Conservation (phyloP, 2,113 vertebrate species). For the Pholis gunnellus region DNA sequence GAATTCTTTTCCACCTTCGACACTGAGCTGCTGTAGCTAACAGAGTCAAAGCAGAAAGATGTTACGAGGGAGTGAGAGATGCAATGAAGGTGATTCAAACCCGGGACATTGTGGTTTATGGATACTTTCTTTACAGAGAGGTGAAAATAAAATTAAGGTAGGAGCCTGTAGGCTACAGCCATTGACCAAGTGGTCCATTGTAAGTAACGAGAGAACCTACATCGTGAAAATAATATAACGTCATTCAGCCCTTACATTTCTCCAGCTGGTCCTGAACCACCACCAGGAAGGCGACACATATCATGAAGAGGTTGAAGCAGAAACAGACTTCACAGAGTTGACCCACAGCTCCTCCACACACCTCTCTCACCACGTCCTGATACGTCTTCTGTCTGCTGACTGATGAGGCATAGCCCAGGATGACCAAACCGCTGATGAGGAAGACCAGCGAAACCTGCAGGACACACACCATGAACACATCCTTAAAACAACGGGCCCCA, state of each 20-base stretch:
- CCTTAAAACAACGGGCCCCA: neutral
- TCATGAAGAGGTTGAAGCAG: slow-evolving; percentile 96
- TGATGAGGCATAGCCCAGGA: slow-evolving; percentile 91
- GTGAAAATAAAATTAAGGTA: neutral
- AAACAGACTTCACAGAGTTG: slow-evolving; percentile 94
- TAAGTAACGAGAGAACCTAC: neutral
- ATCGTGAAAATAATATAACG: neutral
- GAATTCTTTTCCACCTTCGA: too few species aligned
- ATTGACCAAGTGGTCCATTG: neutral
- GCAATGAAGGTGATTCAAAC: too few species aligned
- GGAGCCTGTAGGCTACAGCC: neutral
- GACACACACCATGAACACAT: neutral
- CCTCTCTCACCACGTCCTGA: slow-evolving; percentile 89
- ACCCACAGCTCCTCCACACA: slow-evolving; percentile 88
- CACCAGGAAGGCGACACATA: slow-evolving; percentile 94
- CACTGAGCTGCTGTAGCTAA: neutral
- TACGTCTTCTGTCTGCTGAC: slow-evolving; percentile 91
- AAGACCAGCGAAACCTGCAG: slow-evolving; percentile 92
- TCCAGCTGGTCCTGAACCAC: slow-evolving; percentile 97
- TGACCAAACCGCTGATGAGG: slow-evolving; percentile 91
- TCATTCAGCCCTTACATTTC: slow-evolving; percentile 86
- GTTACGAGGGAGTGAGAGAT: too few species aligned
- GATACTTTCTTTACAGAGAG: neutral
- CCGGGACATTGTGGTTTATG: too few species aligned
- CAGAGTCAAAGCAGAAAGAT: neutral